Percentiles rank a stretch among this genome's conserved stretches.
phyloP scores from a whole-genome alignment of 2,113 vertebrate genomes.

The Pimephales promelas region DNA sequence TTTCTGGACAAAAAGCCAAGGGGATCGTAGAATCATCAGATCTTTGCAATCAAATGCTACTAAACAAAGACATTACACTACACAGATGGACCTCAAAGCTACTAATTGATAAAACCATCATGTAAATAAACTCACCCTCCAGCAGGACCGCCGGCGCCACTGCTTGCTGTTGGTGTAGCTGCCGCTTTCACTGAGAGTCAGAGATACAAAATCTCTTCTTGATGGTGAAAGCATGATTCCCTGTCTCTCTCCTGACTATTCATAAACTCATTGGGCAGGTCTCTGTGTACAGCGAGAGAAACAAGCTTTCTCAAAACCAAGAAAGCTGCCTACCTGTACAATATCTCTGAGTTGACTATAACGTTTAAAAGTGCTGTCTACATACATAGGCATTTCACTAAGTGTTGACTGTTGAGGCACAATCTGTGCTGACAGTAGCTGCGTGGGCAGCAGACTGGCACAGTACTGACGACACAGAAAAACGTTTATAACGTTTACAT shows the following conservation, averaged over 20 bases:
- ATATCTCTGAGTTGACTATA: background rate
- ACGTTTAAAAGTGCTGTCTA: constrained; percentile 6
- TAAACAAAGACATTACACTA: background rate
- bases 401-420: background rate
- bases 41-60: background rate
- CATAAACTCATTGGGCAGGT: constrained; percentile 37
- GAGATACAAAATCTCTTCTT: constrained; percentile 83
- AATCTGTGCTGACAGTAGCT: background rate
- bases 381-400: background rate
- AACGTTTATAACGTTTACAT: background rate
- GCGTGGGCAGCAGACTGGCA: constrained; percentile 1
- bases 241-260: constrained; percentile 44
- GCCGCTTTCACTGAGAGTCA: constrained; percentile 75
- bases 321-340: background rate
- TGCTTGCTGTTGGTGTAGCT: constrained; percentile 83
- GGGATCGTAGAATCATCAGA: background rate
- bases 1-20: constrained; percentile 74
- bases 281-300: background rate
- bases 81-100: background rate
- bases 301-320: background rate
- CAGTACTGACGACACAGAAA: background rate
- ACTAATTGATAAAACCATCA: background rate
- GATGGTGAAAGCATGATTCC: constrained; percentile 76
- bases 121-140: constrained; percentile 79
- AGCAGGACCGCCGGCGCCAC: constrained; percentile 87